Base-by-base conservation (phyloP, 1,140 invertebrate genomes). In the Oppia nitens region DNA sequence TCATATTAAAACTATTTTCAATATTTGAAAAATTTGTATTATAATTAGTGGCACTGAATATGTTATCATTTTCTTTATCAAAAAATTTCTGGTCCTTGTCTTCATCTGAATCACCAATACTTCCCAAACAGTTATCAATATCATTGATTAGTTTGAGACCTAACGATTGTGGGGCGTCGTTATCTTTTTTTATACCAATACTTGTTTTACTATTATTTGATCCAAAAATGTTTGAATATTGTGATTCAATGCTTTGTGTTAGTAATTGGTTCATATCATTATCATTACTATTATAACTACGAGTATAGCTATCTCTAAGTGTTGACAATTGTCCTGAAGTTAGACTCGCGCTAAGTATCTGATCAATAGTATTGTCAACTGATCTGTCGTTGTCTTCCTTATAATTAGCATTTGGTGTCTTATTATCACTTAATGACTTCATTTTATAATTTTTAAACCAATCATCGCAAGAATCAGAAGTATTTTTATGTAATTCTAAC, bases 401-500 rank as follows among this genome's bases (percentile, higher is more conserved):
- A n/a, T 57, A 49, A 24, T 40, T 57, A 4, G 56, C 56, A n/a
- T n/a, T n/a, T n/a, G n/a, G n/a, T 12, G 56, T 57, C 47, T 17
- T 11, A 17, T 57, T 27, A 49, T 57, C 56, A 9, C 6, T 17
- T 17, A 40, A 40, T 40, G 6, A 6, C 32, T 40, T 40, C n/a
- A n/a, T n/a, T n/a, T n/a, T n/a, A n/a, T n/a, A n/a, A n/a, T n/a
- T n/a, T n/a, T n/a, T n/a, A n/a, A n/a, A n/a, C n/a, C n/a, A n/a
- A n/a, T n/a, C n/a, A n/a, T n/a, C n/a, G 6, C 6, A 40, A 9
- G 32, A 6, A 9, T 40, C 32, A 40, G 32, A 40, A 40, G 17
- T 9, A 17, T 40, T 40, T 17, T 40, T 40, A 17, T 17, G 32
- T 40, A 40, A 40, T 17, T 40, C 32, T 40, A 40, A 40, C 32